Evolutionary conservation across 1,140 invertebrate species (phyloP).

Genomic region (Drosophila tristis): DNA sequence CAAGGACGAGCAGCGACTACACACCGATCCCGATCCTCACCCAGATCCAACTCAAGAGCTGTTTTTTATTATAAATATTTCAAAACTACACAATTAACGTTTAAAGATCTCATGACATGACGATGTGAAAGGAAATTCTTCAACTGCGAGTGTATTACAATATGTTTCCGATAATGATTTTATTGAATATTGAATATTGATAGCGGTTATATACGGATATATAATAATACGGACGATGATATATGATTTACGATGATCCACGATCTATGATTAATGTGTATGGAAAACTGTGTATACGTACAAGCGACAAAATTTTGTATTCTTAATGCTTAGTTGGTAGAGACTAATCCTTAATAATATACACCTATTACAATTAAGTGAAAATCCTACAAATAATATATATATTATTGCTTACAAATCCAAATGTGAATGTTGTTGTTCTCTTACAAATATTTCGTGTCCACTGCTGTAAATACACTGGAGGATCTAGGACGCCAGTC

Average conservation of each 20-base stretch:
- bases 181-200: constrained; percentile 64
- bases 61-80: constrained; percentile 70
- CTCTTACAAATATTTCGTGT: not conserved
- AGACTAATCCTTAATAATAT: constrained; percentile 60
- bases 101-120: constrained; percentile 77
- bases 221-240: constrained; percentile 1
- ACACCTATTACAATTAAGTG: constrained; percentile 56
- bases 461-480: too few species aligned
- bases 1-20: not conserved
- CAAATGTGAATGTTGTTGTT: not conserved
- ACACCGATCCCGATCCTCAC: constrained; percentile 2
- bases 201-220: constrained; percentile 27
- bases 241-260: too few species aligned
- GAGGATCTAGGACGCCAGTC: too few species aligned
- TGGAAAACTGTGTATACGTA: constrained; percentile 75
- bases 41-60: constrained; percentile 66
- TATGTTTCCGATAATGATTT: constrained; percentile 72
- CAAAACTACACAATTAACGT: constrained; percentile 76
- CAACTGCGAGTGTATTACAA: constrained; percentile 80
- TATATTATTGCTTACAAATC: constrained; percentile 24
- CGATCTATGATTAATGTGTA: constrained; percentile 22
- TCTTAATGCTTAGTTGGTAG: constrained; percentile 74
- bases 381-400: constrained; percentile 39
- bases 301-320: constrained; percentile 78
- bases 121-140: constrained; percentile 75